Base-by-base conservation (phyloP, 2,797 vertebrate genomes). In the Phataginus tricuspis region DNA sequence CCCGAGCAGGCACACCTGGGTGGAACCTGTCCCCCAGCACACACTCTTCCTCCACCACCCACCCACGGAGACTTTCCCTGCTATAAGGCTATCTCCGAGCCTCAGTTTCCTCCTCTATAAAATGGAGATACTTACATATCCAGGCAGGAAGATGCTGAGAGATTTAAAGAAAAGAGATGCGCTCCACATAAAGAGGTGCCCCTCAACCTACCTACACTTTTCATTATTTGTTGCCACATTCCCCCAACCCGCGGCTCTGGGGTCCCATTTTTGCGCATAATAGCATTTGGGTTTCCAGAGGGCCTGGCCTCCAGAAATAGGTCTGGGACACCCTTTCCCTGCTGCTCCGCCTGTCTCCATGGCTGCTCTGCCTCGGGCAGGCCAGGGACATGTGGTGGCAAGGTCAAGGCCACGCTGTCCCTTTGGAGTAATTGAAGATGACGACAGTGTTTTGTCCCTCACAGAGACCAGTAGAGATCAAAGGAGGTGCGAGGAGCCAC, bases 341-440 rank as follows among this genome's bases (percentile, higher is more conserved):
- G 4, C 21, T 19, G 4, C 45, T 27, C 29, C 1, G n/a, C 49
- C 64, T 86, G 45, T 18, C 23, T 34, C 64, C 15, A 0, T 9
- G 59, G 64, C 51, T 49, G 88, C n/a, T 12, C 82, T 79, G 29
- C 34, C 86, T 86, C 10, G 0, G 18, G 72, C 16, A 8, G 88
- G 88, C 74, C 55, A 61, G 71, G 77, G 59, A 69, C 0, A 0
- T 21, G 27, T 63, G 45, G 63, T 84, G 86, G 79, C 95, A 55
- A 95, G 96, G 93, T 97, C 97, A 97, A 95, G 97, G 95, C 74
- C 79, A 83, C 19, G 10, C 61, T 39, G 85, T 84, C 96, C 86
- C 42, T 45, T 85, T 78, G 68, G 53, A 63, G 84, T 96, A 96
- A 97, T 96, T 88, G 87, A 83, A 92, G 77, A 79, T 39, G 96